Base-by-base conservation (phyloP, 2,113 vertebrate genomes). In the Gopherus evgoodei region DNA sequence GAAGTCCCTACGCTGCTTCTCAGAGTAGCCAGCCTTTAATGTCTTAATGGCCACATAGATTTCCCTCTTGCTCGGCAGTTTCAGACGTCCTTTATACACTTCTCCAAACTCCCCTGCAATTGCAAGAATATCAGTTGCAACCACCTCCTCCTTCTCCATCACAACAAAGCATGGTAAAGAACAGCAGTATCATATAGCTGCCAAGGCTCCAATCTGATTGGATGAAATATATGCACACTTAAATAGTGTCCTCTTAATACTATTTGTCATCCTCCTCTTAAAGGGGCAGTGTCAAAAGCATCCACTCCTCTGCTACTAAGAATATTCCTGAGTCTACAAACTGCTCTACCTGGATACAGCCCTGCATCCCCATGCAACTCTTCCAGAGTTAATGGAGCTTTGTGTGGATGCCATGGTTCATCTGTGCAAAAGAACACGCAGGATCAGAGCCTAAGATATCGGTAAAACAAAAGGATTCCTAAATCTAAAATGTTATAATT, bases 1-100 rank as follows among this genome's bases (percentile, higher is more conserved):
- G 96, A 99, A 99, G 97, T 99, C 99, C 90, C 99, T 97, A 3
- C 99, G 98, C 97, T 99, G 99, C 97, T 99, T 99, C 89, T 99
- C 99, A 0, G 99, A 99, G 93, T 99, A 99, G 35, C 99, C 99
- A 0, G 99, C 99, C 93, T 99, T 99, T 86, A 99, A 98, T 0
- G 99, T 99, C 97, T 99, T 99, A 96, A 99, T 99, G 95, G 99
- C 99, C 53, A 99, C 99, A 0, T 99, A 99, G 98, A 99, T 99
- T 96, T 99, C 99, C 87, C 99, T 98, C 97, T 99, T 99, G 57
- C 99, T 99, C 0, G 99, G 99, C 47, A 99, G 96, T 97, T 99
- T 99, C 95, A 99, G 97, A 47, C 99, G 99, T 16, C 99, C 99
- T 92, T 99, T 99, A 93, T 99, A 99, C 31, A 99, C 99, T 96